Evolutionary conservation across 2,888 invertebrate genomes (phyloP), one percentile per base, ranked within the genome.

Genomic region (Microctonus hyperodae): DNA sequence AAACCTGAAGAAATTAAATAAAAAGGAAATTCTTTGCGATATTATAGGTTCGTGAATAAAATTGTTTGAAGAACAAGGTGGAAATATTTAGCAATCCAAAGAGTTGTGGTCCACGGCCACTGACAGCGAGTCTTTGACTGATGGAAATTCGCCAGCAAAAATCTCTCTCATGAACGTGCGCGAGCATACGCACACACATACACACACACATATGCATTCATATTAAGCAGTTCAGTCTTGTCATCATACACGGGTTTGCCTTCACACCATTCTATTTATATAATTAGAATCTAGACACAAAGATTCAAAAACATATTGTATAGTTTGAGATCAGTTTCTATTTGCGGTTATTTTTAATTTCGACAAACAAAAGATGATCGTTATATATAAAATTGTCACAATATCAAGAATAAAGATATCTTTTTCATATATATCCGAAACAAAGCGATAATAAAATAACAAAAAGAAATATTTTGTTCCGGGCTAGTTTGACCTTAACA

Each of bases 91-190:
- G 7, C 57, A 37, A 40, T 59, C 55, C 28, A 16, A 33, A 35
- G 44, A 44, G 7, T 44, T 44, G 37, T 59, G 64, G 67, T 69
- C 69, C 59, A 61, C 60, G 60, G 67, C 69, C 71, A 75, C 74
- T 79, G 81, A 80, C 80, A 81, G 80, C 75, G 71, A 78, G 76
- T 76, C 79, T 82, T 82, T 79, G 77, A 83, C 83, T 83, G 82
- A 79, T 79, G 77, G 71, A 70, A 73, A 69, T 68, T 73, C 73
- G 70, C 69, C 57, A 72, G 73, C 76, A 75, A 75, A 75, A 75
- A 73, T 73, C 79, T 44, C 16, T 44, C 16, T n/a, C 44, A n/a
- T 16, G 16, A 16, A 44, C 9, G 16, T 6, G 7, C 40, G n/a
- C 44, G 16, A 16, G 16, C 9, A 44, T 16, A 20, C 40, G 40